Percentiles rank a stretch among this genome's conserved stretches.
Conservation (phyloP, 2,113 vertebrate genomes). For the Oncorhynchus kisutch region DNA sequence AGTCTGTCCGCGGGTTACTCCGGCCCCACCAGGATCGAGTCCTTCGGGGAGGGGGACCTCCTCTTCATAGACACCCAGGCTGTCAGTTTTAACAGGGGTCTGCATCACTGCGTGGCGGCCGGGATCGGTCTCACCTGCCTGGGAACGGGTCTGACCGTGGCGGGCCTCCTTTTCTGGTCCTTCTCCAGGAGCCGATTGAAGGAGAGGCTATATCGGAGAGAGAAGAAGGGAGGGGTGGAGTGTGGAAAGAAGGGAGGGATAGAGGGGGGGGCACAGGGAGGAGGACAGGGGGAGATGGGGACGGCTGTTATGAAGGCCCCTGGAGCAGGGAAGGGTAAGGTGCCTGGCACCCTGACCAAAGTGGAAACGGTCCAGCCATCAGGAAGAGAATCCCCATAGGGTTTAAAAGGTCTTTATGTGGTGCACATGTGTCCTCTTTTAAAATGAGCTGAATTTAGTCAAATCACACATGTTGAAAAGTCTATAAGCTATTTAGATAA, state of each 20-base stretch:
- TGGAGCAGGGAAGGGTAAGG: no score
- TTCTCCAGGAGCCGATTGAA: conserved; percentile 81
- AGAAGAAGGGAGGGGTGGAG: conserved; percentile 69
- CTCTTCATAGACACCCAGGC: conserved; percentile 87
- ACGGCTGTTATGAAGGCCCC: no score
- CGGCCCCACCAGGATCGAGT: conserved; percentile 86
- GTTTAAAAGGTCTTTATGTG: conserved; percentile 2
- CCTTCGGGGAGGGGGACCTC: conserved; percentile 88
- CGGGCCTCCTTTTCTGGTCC: conserved; percentile 76
- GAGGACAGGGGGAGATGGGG: conserved; percentile 51
- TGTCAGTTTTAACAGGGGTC: conserved; percentile 82
- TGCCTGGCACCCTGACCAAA: conserved; percentile 78
- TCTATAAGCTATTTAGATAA: no score
- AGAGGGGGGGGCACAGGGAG: conserved; percentile 76
- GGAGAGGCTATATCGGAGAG: conserved; percentile 72
- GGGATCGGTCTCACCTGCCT: conserved; percentile 86
- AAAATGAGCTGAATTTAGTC: conserved; percentile 3
- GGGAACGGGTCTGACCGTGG: conserved; percentile 77
- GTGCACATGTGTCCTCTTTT: conserved; percentile 18
- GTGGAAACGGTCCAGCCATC: no score
- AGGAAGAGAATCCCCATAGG: background rate
- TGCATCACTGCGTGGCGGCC: conserved; percentile 81
- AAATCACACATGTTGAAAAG: background rate
- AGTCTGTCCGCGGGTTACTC: conserved; percentile 79
- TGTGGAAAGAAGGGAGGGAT: conserved; percentile 63